Percentiles rank a stretch among this genome's conserved stretches.
These are phyloP conservation scores for Oryzaephilus surinamensis DNA, from an alignment of 1,140 invertebrate genomes.

Conservation along the genomic window DNA sequence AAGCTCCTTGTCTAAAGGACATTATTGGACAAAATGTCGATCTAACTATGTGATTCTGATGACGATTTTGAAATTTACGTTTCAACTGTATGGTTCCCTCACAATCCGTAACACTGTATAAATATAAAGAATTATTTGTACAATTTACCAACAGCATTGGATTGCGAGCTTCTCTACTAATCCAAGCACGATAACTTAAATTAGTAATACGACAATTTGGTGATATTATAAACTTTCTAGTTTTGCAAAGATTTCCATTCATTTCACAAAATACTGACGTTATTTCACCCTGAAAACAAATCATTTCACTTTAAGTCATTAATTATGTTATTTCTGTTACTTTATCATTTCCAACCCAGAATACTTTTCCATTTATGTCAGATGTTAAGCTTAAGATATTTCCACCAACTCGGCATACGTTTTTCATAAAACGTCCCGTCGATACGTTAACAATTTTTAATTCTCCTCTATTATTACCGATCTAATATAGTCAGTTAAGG, in stretches of 20 bases:
- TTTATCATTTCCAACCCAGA: slow-evolving; percentile 78
- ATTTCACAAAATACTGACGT: slow-evolving; percentile 61
- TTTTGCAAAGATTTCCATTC: slow-evolving; percentile 60
- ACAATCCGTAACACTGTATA: slow-evolving; percentile 55
- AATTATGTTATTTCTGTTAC: slow-evolving; percentile 37
- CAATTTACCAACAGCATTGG: slow-evolving; percentile 69
- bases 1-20: slow-evolving; percentile 69
- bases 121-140: slow-evolving; percentile 60
- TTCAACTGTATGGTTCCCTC: slow-evolving; percentile 55
- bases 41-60: slow-evolving; percentile 49
- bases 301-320: slow-evolving; percentile 2
- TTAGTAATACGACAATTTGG: slow-evolving; percentile 56
- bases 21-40: slow-evolving; percentile 80
- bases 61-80: slow-evolving; percentile 53
- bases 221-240: slow-evolving; percentile 50
- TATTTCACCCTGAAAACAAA: slow-evolving; percentile 49
- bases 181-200: slow-evolving; percentile 72
- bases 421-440: slow-evolving; percentile 69
- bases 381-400: slow-evolving; percentile 64
- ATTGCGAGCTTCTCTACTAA: slow-evolving; percentile 64
- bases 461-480: slow-evolving; percentile 65
- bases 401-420: slow-evolving; percentile 63
- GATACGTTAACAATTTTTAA: slow-evolving; percentile 77
- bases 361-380: slow-evolving; percentile 64
- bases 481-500: slow-evolving; percentile 37